Percentiles rank a stretch among this genome's conserved stretches.
These are phyloP conservation scores for Macrotus californicus DNA, from an alignment of 2,113 vertebrate species.

Conservation along the genomic window DNA sequence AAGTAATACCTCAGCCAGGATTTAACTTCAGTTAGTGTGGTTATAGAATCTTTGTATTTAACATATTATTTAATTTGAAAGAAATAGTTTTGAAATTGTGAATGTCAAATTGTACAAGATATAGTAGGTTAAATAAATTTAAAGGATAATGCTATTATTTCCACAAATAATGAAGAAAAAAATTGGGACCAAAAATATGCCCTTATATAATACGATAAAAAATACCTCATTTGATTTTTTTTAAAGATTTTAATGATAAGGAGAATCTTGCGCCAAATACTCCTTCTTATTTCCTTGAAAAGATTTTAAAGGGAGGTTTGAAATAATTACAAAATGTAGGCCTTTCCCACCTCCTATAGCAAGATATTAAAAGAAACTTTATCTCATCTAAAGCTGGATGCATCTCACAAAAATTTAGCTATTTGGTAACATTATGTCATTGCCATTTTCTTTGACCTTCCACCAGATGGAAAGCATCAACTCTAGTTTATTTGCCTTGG, in stretches of 20 bases:
- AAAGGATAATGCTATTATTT: neutral
- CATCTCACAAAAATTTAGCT: neutral
- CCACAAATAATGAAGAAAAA: neutral
- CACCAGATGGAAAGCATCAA: slow-evolving; percentile 54
- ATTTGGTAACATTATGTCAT: neutral
- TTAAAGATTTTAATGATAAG: neutral
- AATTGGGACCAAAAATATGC: neutral
- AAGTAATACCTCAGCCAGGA: neutral
- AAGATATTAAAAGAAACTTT: neutral
- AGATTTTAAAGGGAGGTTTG: neutral
- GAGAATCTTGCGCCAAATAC: neutral
- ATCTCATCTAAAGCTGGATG: neutral
- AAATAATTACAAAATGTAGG: neutral
- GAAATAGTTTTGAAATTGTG: neutral
- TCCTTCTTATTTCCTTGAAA: neutral
- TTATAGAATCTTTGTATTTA: neutral
- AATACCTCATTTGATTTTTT: neutral
- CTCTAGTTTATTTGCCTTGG: slow-evolving; percentile 36
- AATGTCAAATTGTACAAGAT: neutral
- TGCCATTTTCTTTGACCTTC: neutral
- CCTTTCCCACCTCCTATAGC: neutral
- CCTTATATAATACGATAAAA: neutral
- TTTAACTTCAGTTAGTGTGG: neutral
- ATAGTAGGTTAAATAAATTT: neutral
- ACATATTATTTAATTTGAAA: neutral